Base-by-base conservation (phyloP, 2,113 vertebrate species). In the Acrocephalus kingi region DNA sequence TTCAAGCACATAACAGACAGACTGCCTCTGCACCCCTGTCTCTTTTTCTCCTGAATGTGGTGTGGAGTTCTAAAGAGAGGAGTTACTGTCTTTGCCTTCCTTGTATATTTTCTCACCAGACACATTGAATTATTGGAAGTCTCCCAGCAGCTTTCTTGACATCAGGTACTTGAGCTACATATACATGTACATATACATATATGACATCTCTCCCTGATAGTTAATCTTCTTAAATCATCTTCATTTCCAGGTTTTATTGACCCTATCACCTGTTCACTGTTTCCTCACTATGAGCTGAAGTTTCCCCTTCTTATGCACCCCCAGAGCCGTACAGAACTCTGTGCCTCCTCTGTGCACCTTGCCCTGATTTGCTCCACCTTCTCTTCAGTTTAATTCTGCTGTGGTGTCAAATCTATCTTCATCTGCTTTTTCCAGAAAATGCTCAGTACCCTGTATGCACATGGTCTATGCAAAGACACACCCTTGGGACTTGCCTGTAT, bases 311-410 rank as follows among this genome's bases (percentile, higher is more conserved):
- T 84, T 64, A 45, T 37, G 66, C 16, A 31, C 12, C 9, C 43
- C n/a, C 31, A 54, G 39, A 69, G 30, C 33, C 0, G 0, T 4
- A 20, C 5, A 25, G 41, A 94, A 66, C 66, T 71, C 78, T 62
- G 21, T 39, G 86, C 16, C 31, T 46, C 10, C 37, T 78, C 51
- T 61, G 28, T 35, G 78, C 12, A 14, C 21, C 49, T 69, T 51
- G 45, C 10, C 35, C 25, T 22, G 15, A 78, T 35, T 67, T 84
- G 22, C 24, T 63, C 22, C 20, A 51, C 37, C 11, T 49, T n/a
- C 49, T 31, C 31, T 25, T n/a, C 7, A 0, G 2, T n/a, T 91
- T 64, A 91, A 67, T 61, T 82, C 52, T 84, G 63, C 71, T n/a
- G 14, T 45, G 68, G 14, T 52, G 27, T 35, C 82, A 63, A 59